Evolutionary conservation across 2,797 vertebrate genomes (phyloP), one percentile per base, ranked within the genome.

Genomic region (Bucorvus abyssinicus): DNA sequence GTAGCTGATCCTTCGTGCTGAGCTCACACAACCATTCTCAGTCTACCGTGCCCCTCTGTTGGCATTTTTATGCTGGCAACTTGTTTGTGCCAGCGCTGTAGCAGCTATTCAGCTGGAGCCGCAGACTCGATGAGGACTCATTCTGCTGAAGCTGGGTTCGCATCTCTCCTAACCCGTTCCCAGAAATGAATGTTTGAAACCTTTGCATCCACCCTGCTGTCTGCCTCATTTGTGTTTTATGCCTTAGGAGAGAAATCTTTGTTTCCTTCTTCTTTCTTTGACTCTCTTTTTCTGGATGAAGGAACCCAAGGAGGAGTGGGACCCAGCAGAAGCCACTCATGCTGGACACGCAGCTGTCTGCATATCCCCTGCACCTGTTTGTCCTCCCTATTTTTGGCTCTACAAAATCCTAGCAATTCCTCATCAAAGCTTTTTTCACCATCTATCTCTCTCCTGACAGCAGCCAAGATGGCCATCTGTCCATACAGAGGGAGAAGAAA

Each of bases 151-250:
- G 67, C 52, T 84, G 71, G 67, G 53, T 80, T 79, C 83, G 53
- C 49, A 61, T 64, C 24, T 85, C 77, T 92, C 67, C 76, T 68
- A 89, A 93, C 70, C 49, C 17, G 5, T 75, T 90, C 45, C 70
- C 84, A 77, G 45, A 90, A 60, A 70, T 29, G 36, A 89, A 61
- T 10, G 49, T n/a, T 75, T 91, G 84, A 95, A 95, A 82, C 75
- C 38, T 85, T 89, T 53, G 32, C 63, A 65, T 82, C 61, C 55
- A n/a, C 59, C 45, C 32, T 85, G 57, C 68, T 61, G 56, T 87
- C 88, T 89, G 60, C 49, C 42, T 87, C 55, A 11, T 57, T 87
- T 85, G 38, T 53, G 29, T 74, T 87, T 55, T 16, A 6, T 64
- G 67, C 77, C 67, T 73, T 63, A 70, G 81, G 67, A 94, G 50